These are phyloP conservation scores for Hoplostethus mediterraneus DNA, from an alignment of 2,797 vertebrate species.

Conservation along the genomic window DNA sequence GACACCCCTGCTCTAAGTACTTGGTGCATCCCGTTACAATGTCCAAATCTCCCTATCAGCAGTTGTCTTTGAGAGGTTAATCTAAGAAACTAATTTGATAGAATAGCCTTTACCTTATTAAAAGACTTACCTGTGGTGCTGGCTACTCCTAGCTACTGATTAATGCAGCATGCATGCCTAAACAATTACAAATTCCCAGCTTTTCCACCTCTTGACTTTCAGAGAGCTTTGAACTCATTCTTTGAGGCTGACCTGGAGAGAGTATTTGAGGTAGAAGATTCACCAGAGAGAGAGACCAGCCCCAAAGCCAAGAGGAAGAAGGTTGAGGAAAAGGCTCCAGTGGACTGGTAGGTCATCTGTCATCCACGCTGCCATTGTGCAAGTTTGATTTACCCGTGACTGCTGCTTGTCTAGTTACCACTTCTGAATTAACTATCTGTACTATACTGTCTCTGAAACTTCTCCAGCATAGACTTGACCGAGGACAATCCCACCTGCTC, in stretches of 20 bases:
- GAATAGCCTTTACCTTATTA: not conserved
- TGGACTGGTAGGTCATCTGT: constrained; percentile 55
- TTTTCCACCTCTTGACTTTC: constrained; percentile 3
- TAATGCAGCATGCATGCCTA: not conserved
- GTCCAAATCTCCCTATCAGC: not conserved
- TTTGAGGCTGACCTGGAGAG: constrained; percentile 88
- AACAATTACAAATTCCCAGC: too few species aligned
- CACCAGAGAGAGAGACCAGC: constrained; percentile 35
- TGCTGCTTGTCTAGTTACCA: not conserved
- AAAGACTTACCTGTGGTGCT: not conserved
- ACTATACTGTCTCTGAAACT: constrained; percentile 6
- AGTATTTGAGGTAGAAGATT: constrained; percentile 75
- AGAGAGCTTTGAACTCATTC: constrained; percentile 91
- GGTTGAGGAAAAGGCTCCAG: constrained; percentile 36
- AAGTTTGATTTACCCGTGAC: not conserved
- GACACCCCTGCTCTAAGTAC: too few species aligned
- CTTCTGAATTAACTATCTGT: not conserved
- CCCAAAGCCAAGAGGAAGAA: constrained; percentile 69
- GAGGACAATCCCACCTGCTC: constrained; percentile 79
- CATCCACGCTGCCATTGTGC: not conserved
- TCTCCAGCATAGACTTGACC: constrained; percentile 91
- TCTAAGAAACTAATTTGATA: not conserved
- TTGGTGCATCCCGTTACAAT: too few species aligned
- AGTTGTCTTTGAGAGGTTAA: not conserved
- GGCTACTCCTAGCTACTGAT: not conserved